Base-by-base conservation (phyloP, 1,140 invertebrate species). In the Lepidurus couesii region DNA sequence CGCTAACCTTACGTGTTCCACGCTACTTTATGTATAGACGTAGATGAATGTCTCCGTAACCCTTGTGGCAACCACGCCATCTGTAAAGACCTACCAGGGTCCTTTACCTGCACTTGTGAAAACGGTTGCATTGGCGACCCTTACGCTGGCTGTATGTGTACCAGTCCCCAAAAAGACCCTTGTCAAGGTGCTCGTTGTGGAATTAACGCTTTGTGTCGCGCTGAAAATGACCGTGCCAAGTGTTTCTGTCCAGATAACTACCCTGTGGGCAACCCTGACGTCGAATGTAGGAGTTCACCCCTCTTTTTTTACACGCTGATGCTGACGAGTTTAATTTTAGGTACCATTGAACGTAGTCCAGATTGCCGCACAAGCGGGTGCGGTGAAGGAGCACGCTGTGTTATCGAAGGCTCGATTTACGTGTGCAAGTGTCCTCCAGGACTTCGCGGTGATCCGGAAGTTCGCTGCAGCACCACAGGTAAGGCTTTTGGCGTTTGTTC, bases 341-440 rank as follows among this genome's bases (percentile, higher is more conserved):
- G 91, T 86, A 88, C 87, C 77, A 84, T 87, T 81, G 90, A 91
- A 83, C 86, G 86, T 89, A 42, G 73, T 43, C 53, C 78, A 7
- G 93, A 96, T 83, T 96, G 94, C 84, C 88, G 93, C 77, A 92
- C 91, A 7, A 88, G 89, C 34, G 93, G 93, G 75, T 96, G 94
- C 86, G 93, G 92, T 77, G 89, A 90, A 82, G 91, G 91, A 77
- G 93, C 93, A 1, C 90, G 92, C 84, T 95, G 94, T 84, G 89
- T 94, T 79, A 88, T 90, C 65, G 90, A 92, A 85, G 90, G 91
- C 80, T 91, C 91, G 79, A 90, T 90, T 82, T 95, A 94, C 85
- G 90, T 92, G 11, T 97, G 94, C 85, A 88, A 90, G 82, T 95
- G 93, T 86, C 89, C 90, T 74, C 89, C 89, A 44, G 92, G 92